Conservation (phyloP, 2,113 vertebrate genomes). For the Callorhinus ursinus region DNA sequence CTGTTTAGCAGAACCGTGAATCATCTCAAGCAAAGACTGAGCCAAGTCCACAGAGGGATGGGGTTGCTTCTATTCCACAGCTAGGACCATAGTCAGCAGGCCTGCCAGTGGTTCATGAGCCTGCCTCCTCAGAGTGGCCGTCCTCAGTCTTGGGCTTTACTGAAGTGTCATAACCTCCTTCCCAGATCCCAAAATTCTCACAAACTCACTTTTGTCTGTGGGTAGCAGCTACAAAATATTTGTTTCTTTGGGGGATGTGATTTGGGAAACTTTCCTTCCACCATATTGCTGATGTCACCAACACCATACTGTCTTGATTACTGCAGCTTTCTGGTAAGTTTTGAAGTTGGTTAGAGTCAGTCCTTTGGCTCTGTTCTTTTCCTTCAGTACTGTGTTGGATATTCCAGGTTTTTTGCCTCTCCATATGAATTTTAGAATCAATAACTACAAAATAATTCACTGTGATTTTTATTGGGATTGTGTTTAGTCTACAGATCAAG, state of each 20-base stretch:
- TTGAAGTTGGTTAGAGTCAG: not conserved
- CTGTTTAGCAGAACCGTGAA: not conserved
- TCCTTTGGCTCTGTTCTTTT: not conserved
- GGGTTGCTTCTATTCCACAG: not conserved
- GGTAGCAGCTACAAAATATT: not conserved
- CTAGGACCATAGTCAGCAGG: not conserved
- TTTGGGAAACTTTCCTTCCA: not conserved
- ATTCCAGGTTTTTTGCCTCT: not conserved
- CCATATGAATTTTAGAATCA: not conserved
- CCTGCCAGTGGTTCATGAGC: not conserved
- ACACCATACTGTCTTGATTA: not conserved
- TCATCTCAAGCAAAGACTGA: not conserved
- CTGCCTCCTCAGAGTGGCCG: not conserved
- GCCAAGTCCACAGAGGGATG: not conserved
- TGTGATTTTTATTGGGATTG: not conserved
- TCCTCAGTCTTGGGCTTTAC: not conserved
- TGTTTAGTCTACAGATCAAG: not conserved
- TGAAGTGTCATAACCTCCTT: not conserved
- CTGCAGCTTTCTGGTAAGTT: not conserved
- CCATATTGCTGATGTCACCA: not conserved
- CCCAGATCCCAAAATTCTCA: not conserved
- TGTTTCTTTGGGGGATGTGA: not conserved
- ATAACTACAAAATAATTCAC: not conserved
- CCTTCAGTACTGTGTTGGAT: not conserved
- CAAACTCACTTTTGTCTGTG: not conserved